Conservation (phyloP, 2,888 invertebrate genomes). For the Allygus modestus region DNA sequence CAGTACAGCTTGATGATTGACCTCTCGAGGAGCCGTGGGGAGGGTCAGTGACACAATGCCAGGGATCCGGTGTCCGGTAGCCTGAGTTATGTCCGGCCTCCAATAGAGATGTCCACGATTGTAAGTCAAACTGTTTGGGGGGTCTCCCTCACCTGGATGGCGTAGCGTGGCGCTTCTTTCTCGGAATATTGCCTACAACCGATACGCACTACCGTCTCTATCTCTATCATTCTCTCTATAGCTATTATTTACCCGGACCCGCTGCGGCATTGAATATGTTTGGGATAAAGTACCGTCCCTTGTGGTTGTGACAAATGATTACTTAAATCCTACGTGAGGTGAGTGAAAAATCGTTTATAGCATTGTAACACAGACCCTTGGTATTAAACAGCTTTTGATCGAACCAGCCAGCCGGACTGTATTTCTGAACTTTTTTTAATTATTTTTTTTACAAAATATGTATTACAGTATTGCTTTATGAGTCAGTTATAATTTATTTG, state of each 20-base stretch:
- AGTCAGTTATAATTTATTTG: too few species aligned
- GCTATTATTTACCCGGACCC: not conserved
- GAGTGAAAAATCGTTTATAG: not conserved
- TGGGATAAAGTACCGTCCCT: constrained; percentile 1
- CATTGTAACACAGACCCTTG: too few species aligned
- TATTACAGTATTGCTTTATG: too few species aligned
- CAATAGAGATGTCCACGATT: constrained; percentile 58
- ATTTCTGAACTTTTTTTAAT: too few species aligned
- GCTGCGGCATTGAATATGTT: not conserved
- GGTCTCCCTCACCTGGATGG: constrained; percentile 32
- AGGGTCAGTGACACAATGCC: constrained; percentile 49
- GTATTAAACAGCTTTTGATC: too few species aligned
- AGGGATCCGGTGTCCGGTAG: constrained; percentile 47
- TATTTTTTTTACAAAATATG: too few species aligned
- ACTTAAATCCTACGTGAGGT: not conserved
- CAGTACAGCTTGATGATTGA: too few species aligned
- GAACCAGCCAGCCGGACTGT: too few species aligned
- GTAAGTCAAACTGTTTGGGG: constrained; percentile 52
- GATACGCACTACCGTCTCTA: not conserved
- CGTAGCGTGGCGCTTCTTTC: not conserved
- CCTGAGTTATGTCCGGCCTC: constrained; percentile 56
- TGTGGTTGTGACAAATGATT: not conserved
- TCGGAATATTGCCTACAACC: constrained; percentile 12
- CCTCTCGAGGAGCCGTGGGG: not conserved
- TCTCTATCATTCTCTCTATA: not conserved